Base-by-base conservation (phyloP, 2,113 vertebrate genomes). In the Pygathrix nemaeus region DNA sequence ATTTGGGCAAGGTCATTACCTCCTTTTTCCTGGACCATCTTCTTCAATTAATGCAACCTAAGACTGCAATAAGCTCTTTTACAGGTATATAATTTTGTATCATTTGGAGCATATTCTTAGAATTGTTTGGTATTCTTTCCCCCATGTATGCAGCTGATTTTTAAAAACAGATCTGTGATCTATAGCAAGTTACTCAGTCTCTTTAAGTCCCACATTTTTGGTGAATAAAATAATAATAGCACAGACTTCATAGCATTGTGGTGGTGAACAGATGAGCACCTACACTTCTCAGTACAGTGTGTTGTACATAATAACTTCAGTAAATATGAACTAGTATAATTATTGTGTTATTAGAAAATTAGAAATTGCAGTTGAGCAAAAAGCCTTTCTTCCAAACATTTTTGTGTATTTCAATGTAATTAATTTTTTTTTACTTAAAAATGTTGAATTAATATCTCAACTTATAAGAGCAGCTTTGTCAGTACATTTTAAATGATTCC, bases 401-500 rank as follows among this genome's bases (percentile, higher is more conserved):
- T 91, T n/a, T 70, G 21, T 96, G 80, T 57, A 40, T 90, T 90
- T 73, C n/a, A 32, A 18, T 79, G 18, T 68, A 59, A 89, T 76
- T 55, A 38, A 83, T 81, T 70, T 88, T 93, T 94, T 96, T 90
- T 92, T 96, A 68, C 92, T 96, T 96, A 50, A 96, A 88, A 78
- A 35, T 76, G 76, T 97, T 80, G 59, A 93, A 73, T 96, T 95
- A 93, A 88, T 94, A 75, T 90, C 61, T 97, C 94, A 79, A 57
- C 76, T 95, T 96, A 23, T 32, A 88, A 82, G 88, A 97, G 81
- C 23, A 6, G 59, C 80, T 92, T 94, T 97, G 95, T 97, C 90
- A 79, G 85, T 92, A 87, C 27, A 70, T 86, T 96, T 88, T 72
- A 97, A 97, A 85, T 45, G 76, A 88, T 91, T 85, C 88, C 76